phyloP scores from a whole-genome alignment of 2,797 vertebrate genomes.

The Petrocephalus schoutedeni region DNA sequence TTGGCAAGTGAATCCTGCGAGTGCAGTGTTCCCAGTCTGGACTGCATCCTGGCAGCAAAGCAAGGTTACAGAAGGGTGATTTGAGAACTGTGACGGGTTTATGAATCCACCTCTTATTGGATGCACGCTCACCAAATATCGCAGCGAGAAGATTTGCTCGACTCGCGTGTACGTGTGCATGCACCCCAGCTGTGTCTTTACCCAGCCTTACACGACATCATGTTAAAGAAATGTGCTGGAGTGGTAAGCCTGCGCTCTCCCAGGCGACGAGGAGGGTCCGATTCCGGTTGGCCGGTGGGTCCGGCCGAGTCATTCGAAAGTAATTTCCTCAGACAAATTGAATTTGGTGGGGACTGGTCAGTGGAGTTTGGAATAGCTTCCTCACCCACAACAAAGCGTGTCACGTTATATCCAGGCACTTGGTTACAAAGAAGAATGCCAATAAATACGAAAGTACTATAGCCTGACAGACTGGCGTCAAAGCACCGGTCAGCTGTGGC shows the following conservation, averaged over 20 bases:
- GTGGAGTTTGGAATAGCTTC: background rate
- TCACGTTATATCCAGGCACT: background rate
- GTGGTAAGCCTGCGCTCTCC: background rate
- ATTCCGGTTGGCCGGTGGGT: background rate
- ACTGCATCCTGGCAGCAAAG: slow-evolving; percentile 48
- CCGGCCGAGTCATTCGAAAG: background rate
- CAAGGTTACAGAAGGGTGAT: slow-evolving; percentile 55
- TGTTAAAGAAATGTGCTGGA: background rate
- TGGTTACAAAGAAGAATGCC: background rate
- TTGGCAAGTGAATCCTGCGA: slow-evolving; percentile 34
- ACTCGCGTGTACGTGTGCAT: slow-evolving; percentile 26
- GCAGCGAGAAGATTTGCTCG: slow-evolving; percentile 47
- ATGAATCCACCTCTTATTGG: slow-evolving; percentile 65
- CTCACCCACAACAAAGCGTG: background rate
- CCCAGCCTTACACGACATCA: background rate
- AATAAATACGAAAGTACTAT: background rate
- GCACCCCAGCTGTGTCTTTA: background rate
- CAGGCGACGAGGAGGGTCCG: background rate
- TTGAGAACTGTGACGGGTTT: slow-evolving; percentile 56
- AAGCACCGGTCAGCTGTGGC: background rate
- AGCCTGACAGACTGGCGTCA: background rate
- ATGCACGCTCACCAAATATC: slow-evolving; percentile 64
- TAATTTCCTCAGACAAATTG: slow-evolving; percentile 21
- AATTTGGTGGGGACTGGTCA: background rate
- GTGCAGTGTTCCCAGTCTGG: slow-evolving; percentile 29